Conservation (phyloP, 2,797 vertebrate species). For the Myoxocephalus aenaeus region DNA sequence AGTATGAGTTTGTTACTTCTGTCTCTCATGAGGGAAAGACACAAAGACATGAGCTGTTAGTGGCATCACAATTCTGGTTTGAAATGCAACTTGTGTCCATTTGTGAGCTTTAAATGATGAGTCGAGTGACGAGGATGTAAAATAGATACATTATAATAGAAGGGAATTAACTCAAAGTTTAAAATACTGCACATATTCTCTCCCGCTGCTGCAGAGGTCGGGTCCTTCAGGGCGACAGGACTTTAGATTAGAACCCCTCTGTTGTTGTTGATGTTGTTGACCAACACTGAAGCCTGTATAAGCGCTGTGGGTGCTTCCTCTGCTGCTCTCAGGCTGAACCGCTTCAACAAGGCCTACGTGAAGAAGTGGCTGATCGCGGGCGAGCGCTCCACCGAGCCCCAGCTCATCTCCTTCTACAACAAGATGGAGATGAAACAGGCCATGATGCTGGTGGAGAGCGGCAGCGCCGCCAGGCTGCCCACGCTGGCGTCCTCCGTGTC, state of each 20-base stretch:
- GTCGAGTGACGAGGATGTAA: background rate
- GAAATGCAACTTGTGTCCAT: no score
- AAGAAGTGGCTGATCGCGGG: constrained; percentile 93
- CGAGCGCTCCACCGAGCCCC: constrained; percentile 92
- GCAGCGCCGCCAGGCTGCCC: constrained; percentile 88
- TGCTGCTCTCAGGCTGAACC: constrained; percentile 85
- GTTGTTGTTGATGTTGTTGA: background rate
- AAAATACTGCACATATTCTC: no score
- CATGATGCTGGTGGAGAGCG: constrained; percentile 92
- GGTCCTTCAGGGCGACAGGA: no score
- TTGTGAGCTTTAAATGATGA: background rate
- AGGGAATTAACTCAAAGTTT: background rate
- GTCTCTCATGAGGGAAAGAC: background rate
- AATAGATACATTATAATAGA: background rate
- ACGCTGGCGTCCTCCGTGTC: constrained; percentile 80
- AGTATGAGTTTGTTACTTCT: constrained; percentile 81
- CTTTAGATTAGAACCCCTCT: background rate
- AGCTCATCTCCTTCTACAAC: constrained; percentile 97
- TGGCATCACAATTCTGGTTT: background rate
- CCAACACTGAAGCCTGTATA: background rate
- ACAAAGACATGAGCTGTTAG: background rate
- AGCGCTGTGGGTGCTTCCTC: background rate
- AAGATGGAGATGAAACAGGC: constrained; percentile 98
- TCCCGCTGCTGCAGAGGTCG: no score
- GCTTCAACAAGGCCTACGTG: constrained; percentile 95